phyloP scores from a whole-genome alignment of 2,888 invertebrate species.

The Scaptomyza tumidula region DNA sequence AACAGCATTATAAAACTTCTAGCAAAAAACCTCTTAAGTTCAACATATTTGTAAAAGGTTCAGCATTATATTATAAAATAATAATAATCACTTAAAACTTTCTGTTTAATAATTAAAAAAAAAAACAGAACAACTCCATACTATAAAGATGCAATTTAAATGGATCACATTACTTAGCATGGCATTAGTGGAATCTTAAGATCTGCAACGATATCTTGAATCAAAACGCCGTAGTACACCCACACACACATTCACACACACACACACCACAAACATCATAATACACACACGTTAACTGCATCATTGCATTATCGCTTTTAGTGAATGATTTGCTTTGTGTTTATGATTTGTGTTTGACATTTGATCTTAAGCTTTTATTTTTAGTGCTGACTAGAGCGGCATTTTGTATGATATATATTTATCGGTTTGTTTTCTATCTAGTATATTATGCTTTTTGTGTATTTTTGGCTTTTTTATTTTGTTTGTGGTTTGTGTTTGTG shows the following conservation, averaged over 20 bases:
- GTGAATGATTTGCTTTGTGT: conserved; percentile 65
- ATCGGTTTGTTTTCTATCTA: conserved; percentile 13
- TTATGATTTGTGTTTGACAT: conserved; percentile 24
- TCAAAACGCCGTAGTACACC: background rate
- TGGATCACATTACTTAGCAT: no score
- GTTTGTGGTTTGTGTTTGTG: conserved; percentile 35
- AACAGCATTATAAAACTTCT: background rate
- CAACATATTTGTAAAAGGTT: no score
- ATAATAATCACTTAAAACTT: no score
- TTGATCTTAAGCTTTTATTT: conserved; percentile 12
- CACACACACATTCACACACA: background rate
- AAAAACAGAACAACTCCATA: no score
- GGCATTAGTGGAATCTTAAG: background rate
- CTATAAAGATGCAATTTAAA: no score
- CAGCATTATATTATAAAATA: no score
- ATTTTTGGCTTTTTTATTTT: conserved; percentile 17
- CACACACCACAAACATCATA: conserved; percentile 10
- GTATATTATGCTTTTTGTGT: conserved; percentile 36
- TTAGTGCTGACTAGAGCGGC: conserved; percentile 17
- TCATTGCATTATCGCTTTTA: conserved; percentile 70
- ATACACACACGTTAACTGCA: conserved; percentile 32
- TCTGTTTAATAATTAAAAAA: no score
- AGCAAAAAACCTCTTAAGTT: no score
- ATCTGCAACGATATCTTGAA: background rate
- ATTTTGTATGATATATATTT: conserved; percentile 11